These are phyloP conservation scores for Cantharis nigra DNA, from an alignment of 2,888 invertebrate genomes.

Conservation along the genomic window DNA sequence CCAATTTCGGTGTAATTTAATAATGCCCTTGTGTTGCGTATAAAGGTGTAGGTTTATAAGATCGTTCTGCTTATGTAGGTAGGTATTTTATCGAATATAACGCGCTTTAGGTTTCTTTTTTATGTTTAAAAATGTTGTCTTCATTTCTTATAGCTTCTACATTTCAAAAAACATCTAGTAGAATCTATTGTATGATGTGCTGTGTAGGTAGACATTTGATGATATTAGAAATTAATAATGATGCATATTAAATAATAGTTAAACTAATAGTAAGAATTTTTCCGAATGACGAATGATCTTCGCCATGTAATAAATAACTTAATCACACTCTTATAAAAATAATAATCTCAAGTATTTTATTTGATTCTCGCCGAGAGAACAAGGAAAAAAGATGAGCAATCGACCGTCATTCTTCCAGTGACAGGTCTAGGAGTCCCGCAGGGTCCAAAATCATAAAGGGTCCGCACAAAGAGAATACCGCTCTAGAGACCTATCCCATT, in stretches of 20 bases:
- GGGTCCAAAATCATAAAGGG: conserved; percentile 30
- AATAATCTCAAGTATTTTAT: conserved; percentile 20
- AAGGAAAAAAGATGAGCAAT: conserved; percentile 28
- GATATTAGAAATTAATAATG: not conserved
- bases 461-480: conserved; percentile 31
- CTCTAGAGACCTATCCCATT: conserved; percentile 31
- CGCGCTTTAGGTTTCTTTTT: not conserved
- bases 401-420: conserved; percentile 30
- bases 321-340: conserved; percentile 20
- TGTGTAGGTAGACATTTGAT: not conserved
- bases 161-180: not conserved
- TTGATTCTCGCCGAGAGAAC: conserved; percentile 24
- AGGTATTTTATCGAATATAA: conserved; percentile 16
- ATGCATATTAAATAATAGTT: not conserved
- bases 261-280: not conserved
- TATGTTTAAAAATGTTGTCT: not conserved
- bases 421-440: conserved; percentile 31
- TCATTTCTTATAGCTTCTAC: not conserved
- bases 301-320: conserved; percentile 11
- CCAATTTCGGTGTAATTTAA: conserved; percentile 11
- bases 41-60: conserved; percentile 11
- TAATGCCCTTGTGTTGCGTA: conserved; percentile 5
- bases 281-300: not conserved
- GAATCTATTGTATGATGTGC: not conserved
- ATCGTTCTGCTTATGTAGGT: conserved; percentile 4